These are phyloP conservation scores for Perizoma affinitatum DNA, from an alignment of 2,888 invertebrate genomes.

Conservation along the genomic window DNA sequence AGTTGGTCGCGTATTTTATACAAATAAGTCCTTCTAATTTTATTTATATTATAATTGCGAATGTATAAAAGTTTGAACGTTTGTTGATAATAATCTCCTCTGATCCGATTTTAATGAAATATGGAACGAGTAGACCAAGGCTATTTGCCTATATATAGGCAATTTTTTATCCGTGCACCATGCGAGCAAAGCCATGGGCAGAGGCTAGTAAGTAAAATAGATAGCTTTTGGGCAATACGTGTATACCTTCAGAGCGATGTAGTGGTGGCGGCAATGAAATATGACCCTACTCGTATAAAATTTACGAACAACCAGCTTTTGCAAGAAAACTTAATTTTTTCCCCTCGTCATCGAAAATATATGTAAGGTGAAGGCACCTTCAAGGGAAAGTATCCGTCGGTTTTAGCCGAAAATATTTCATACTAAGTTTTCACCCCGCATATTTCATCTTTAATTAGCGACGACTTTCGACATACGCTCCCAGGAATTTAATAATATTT, in stretches of 20 bases:
- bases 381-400: conserved; percentile 37
- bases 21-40: too few relatives aligned
- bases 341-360: conserved; percentile 44
- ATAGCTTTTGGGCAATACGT: conserved; percentile 44
- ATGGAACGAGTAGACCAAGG: too few relatives aligned
- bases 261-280: conserved; percentile 47
- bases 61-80: too few relatives aligned
- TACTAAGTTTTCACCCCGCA: conserved; percentile 51
- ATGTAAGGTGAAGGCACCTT: conserved; percentile 41
- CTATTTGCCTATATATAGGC: neutral
- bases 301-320: conserved; percentile 37
- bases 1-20: too few relatives aligned
- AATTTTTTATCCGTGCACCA: too few relatives aligned
- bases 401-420: conserved; percentile 55
- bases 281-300: conserved; percentile 52
- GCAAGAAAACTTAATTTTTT: conserved; percentile 36
- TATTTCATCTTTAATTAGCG: conserved; percentile 54
- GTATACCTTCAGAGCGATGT: conserved; percentile 20
- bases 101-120: too few relatives aligned
- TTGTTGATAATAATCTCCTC: too few relatives aligned
- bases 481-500: conserved; percentile 55
- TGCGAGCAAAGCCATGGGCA: too few relatives aligned
- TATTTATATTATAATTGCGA: too few relatives aligned
- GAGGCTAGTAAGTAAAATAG: conserved; percentile 35
- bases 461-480: conserved; percentile 43